Evolutionary conservation across 92 coral and sea anemone species (phyloP), one percentile per base, ranked within the genome.

Genomic region (Plumapathes pennacea): DNA sequence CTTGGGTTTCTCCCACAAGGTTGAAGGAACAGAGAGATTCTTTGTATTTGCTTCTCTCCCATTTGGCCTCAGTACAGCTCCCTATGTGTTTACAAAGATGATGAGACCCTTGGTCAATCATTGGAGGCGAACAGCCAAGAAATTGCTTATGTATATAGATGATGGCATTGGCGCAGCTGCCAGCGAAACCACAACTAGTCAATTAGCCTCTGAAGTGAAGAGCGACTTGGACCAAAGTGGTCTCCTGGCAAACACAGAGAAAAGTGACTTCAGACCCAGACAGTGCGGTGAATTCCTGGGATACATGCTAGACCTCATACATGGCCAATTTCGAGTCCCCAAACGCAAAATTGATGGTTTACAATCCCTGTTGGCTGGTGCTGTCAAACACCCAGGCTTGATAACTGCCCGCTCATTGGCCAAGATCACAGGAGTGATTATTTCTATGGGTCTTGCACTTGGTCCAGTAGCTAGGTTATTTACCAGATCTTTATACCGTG

Each of bases 381-480:
- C n/a, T n/a, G n/a, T n/a, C n/a, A n/a, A n/a, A n/a, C n/a, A n/a
- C n/a, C n/a, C n/a, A n/a, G n/a, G n/a, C n/a, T n/a, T n/a, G n/a
- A n/a, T n/a, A n/a, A 55, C 84, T 27, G 81, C 84, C 13, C 37
- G 56, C 9, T 33, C 38, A 46, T 31, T 76, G 50, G 67, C 81
- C 3, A 38, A 32, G 10, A 24, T 76, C 25, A 47, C 74, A 33
- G 90, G 85, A 5, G 54, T 54, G 0, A 24, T 76, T 6, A 60
- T 72, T 13, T 83, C 84, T 24, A 76, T 83, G 84, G 58, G 68
- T 8, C 59, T 83, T 30, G 77, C 90, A 17, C 46, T 77, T 5
- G 90, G 84, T 23, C 90, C 58, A 32, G 78, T 83, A 20, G 84
- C 52, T 25, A 37, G 69, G 12, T 63, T 83, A 17, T 83, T 80